Percentiles rank a stretch among this genome's conserved stretches.
Conservation (phyloP, 2,888 invertebrate species). For the Eumacrocentrus americanus region DNA sequence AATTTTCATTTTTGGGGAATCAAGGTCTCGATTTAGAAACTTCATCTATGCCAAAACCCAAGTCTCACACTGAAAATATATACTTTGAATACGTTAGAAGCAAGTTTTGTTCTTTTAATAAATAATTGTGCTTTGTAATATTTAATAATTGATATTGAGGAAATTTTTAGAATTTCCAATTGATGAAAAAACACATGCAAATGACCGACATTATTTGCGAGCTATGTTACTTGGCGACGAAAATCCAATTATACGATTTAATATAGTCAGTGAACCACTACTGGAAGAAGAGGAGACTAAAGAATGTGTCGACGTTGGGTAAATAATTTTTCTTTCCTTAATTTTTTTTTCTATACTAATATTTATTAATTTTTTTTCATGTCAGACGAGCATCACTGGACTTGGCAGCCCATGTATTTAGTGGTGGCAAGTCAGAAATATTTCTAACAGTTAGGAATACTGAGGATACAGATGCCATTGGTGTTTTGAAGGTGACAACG, state of each 20-base stretch:
- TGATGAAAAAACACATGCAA: slow-evolving; percentile 40
- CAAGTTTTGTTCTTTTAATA: slow-evolving; percentile 8
- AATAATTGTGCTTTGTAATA: too few relatives aligned
- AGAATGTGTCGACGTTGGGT: slow-evolving; percentile 55
- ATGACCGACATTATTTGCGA: slow-evolving; percentile 42
- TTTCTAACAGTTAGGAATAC: slow-evolving; percentile 41
- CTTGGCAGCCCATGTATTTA: slow-evolving; percentile 46
- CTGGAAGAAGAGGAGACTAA: slow-evolving; percentile 44
- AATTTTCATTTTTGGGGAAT: slow-evolving; percentile 52
- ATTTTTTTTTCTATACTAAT: neutral
- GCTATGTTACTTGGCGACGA: slow-evolving; percentile 44
- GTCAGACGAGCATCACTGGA: slow-evolving; percentile 48
- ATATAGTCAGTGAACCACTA: slow-evolving; percentile 50
- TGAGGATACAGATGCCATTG: slow-evolving; percentile 40
- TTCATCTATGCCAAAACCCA: slow-evolving; percentile 43
- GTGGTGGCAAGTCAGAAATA: slow-evolving; percentile 33
- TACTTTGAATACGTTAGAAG: slow-evolving; percentile 35
- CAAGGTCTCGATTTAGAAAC: slow-evolving; percentile 51
- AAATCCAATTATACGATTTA: slow-evolving; percentile 47
- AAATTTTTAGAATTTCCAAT: slow-evolving; percentile 48
- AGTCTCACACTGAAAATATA: slow-evolving; percentile 25
- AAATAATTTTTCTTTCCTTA: slow-evolving; percentile 22
- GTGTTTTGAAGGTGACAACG: slow-evolving; percentile 50
- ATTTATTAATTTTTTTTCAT: slow-evolving; percentile 7
- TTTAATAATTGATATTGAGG: neutral